Base-by-base conservation (phyloP, 2,797 vertebrate genomes). In the Microctenopoma stevenorrisi region DNA sequence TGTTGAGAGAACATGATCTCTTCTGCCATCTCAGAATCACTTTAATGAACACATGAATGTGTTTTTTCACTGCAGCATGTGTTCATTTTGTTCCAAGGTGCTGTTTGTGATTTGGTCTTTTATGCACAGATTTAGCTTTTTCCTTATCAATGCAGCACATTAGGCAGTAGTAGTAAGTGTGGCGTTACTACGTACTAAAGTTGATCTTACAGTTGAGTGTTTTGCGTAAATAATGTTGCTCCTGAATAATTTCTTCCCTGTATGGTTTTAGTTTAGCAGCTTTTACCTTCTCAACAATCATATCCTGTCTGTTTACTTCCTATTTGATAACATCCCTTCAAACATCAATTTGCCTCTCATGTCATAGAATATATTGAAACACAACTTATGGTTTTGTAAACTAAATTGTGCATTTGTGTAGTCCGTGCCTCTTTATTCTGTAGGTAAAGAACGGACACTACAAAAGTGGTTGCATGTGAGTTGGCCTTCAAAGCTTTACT, bases 231-330 rank as follows among this genome's bases (percentile, higher is more conserved):
- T 35, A 35, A 8, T 35, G 7, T 35, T 35, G 7, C 2, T 8
- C 33, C 33, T 35, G 33, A 35, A 33, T 5, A 33, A 33, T 6
- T 33, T 33, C 6, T 7, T 7, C 7, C 30, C 26, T 49, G 53
- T 14, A 33, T 14, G 15, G 22, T 73, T 55, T 53, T 10, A 61
- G 33, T 46, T 8, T 35, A 6, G 9, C 33, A 35, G 33, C 33
- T 57, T 70, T 55, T 65, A 46, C 46, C 22, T 56, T 49, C 52
- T 74, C 6, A 62, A 26, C 50, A 28, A 9, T n/a, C 67, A 25
- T 57, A 56, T 68, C 76, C 11, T 69, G 68, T 79, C 64, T 66
- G 53, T 76, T 73, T 71, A 70, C 65, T 78, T 81, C 78, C 73
- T 35, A 9, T 35, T 35, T 35, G 7, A 35, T 35, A 35, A 35